phyloP scores from a whole-genome alignment of 1,140 invertebrate genomes.

The Dolichoris vasculosae region DNA sequence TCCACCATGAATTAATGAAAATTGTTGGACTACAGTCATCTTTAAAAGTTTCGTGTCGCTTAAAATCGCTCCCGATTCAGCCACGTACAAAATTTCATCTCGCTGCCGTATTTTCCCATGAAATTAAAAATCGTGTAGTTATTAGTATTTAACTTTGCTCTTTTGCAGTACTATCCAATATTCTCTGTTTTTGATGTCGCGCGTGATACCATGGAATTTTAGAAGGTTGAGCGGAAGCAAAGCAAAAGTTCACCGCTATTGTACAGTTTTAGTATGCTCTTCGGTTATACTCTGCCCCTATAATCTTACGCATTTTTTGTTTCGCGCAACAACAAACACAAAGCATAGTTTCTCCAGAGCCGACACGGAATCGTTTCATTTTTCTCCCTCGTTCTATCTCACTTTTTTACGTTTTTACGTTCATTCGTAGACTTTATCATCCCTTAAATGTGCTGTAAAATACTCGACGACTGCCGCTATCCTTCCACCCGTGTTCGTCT shows the following conservation, averaged over 20 bases:
- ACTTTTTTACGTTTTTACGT: constrained; percentile 6
- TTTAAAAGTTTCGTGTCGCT: too few relatives aligned
- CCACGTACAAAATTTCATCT: not conserved
- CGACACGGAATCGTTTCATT: not conserved
- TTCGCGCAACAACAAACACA: not conserved
- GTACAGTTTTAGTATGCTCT: constrained; percentile 7
- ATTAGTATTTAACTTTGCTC: not conserved
- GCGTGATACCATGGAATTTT: not conserved
- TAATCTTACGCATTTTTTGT: constrained; percentile 15
- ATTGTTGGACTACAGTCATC: too few relatives aligned
- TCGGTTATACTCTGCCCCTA: not conserved
- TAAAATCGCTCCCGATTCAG: too few relatives aligned
- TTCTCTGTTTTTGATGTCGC: not conserved
- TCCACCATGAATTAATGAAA: too few relatives aligned
- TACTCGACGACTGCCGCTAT: constrained; percentile 16
- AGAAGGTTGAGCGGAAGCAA: not conserved
- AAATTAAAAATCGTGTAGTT: not conserved
- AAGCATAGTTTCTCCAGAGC: not conserved
- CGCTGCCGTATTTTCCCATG: not conserved
- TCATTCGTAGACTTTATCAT: constrained; percentile 33
- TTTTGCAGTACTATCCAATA: not conserved
- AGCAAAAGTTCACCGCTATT: constrained; percentile 15
- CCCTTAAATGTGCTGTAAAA: constrained; percentile 33
- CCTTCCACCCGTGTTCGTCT: not conserved
- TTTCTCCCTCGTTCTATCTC: not conserved